A percentile compares a stretch with the other conserved stretches of the same genome.
phyloP scores from a whole-genome alignment of 2,113 vertebrate species.

The Piprites chloris region DNA sequence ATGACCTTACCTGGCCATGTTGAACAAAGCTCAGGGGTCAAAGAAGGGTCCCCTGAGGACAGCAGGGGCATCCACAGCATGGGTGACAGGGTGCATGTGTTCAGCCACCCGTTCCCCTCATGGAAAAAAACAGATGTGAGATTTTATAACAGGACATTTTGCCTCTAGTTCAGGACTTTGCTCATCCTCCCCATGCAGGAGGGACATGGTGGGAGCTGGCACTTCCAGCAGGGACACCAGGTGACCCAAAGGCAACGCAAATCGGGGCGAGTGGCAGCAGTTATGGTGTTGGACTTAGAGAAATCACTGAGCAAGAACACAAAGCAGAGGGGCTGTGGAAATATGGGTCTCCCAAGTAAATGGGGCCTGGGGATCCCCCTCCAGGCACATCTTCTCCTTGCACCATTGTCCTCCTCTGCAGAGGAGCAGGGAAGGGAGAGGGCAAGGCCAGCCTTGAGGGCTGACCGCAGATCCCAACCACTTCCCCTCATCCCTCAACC shows the following conservation, averaged over 20 bases:
- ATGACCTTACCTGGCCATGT: neutral
- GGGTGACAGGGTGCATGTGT: neutral
- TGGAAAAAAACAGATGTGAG: neutral
- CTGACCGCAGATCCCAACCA: neutral
- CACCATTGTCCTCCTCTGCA: neutral
- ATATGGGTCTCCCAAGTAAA: fast-evolving
- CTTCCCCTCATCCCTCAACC: neutral
- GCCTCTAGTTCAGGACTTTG: neutral
- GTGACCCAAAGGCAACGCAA: neutral
- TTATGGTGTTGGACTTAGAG: neutral
- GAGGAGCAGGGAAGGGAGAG: neutral
- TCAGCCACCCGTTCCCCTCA: neutral
- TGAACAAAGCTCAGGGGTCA: neutral
- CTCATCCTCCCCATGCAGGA: neutral
- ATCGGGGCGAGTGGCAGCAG: fast-evolving
- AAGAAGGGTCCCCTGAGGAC: neutral
- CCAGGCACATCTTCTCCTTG: neutral
- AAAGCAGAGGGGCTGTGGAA: neutral
- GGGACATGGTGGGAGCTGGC: neutral
- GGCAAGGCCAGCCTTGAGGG: neutral
- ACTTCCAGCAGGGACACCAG: neutral
- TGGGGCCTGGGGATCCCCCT: neutral
- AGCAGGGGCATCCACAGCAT: fast-evolving
- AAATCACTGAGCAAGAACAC: neutral
- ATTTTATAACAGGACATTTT: neutral